Percentiles rank a stretch among this genome's conserved stretches.
Evolutionary conservation across 2,797 vertebrate species (phyloP).

Genomic region (Geotrypetes seraphini): DNA sequence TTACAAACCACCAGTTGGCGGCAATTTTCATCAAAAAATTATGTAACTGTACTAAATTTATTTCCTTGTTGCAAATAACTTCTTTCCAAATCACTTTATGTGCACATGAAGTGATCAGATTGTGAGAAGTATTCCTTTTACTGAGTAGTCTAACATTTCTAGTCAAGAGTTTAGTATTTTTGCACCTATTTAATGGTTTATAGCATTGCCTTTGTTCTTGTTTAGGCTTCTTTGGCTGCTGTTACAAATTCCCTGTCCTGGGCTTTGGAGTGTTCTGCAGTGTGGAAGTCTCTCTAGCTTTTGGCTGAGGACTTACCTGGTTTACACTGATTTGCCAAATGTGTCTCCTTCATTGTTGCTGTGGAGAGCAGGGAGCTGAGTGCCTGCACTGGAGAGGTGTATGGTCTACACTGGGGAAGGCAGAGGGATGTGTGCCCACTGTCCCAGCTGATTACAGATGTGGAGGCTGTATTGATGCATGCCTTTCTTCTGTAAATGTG

Average conservation of each 20-base stretch:
- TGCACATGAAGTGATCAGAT: constrained; percentile 46
- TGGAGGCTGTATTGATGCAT: constrained; percentile 29
- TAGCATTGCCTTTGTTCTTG: constrained; percentile 20
- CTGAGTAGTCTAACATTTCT: constrained; percentile 47
- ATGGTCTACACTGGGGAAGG: too few relatives aligned
- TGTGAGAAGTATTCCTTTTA: constrained; percentile 48
- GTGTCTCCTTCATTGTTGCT: too few relatives aligned
- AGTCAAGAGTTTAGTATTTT: constrained; percentile 36
- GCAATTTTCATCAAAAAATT: constrained; percentile 29
- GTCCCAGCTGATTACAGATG: too few relatives aligned
- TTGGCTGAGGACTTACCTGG: constrained; percentile 10
- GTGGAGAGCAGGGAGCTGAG: neutral
- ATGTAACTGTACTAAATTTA: constrained; percentile 33
- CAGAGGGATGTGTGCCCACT: too few relatives aligned
- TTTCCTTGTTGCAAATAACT: constrained; percentile 36
- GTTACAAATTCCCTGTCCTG: constrained; percentile 17
- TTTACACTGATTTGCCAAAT: too few relatives aligned
- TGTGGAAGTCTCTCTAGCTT: constrained; percentile 12
- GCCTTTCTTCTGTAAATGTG: constrained; percentile 54
- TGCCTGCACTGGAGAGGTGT: too few relatives aligned
- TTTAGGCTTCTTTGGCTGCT: constrained; percentile 19
- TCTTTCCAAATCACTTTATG: constrained; percentile 46
- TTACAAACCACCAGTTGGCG: constrained; percentile 34
- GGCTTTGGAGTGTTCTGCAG: constrained; percentile 10
- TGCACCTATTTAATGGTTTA: constrained; percentile 31